phyloP scores from a whole-genome alignment of 2,113 vertebrate genomes.

The Hipposideros armiger region DNA sequence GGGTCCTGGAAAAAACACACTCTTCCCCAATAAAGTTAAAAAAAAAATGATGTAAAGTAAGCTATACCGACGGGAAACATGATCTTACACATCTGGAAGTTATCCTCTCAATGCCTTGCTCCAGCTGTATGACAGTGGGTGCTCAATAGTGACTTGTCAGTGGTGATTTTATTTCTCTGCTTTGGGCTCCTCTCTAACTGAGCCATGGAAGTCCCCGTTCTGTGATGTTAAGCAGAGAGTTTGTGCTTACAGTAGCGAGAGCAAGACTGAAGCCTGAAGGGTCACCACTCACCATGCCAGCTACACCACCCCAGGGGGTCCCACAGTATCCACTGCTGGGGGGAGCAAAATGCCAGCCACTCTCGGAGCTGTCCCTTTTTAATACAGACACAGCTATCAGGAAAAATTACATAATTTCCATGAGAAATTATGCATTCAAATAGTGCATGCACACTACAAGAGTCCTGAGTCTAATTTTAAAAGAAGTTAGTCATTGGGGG shows the following conservation, averaged over 20 bases:
- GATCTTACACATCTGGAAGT: too few relatives aligned
- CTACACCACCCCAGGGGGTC: rapidly evolving
- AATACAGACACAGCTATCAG: neutral
- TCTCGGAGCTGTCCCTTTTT: neutral
- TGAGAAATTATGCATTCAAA: neutral
- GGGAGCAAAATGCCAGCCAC: neutral
- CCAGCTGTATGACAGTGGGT: rapidly evolving
- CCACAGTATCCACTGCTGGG: neutral
- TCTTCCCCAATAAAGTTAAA: too few relatives aligned
- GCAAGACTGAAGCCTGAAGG: rapidly evolving
- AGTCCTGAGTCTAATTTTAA: neutral
- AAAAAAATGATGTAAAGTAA: too few relatives aligned
- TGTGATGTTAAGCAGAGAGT: neutral
- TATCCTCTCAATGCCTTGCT: neutral
- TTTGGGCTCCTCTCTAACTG: neutral
- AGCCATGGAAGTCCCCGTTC: neutral
- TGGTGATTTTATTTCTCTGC: neutral
- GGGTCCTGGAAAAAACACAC: too few relatives aligned
- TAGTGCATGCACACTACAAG: neutral
- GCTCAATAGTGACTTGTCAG: neutral
- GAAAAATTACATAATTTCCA: neutral
- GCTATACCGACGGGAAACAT: neutral
- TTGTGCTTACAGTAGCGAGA: rapidly evolving
- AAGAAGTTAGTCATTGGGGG: neutral
- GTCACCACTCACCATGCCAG: too few relatives aligned